phyloP scores from a whole-genome alignment of 2,797 vertebrate genomes.

The Hipposideros larvatus region DNA sequence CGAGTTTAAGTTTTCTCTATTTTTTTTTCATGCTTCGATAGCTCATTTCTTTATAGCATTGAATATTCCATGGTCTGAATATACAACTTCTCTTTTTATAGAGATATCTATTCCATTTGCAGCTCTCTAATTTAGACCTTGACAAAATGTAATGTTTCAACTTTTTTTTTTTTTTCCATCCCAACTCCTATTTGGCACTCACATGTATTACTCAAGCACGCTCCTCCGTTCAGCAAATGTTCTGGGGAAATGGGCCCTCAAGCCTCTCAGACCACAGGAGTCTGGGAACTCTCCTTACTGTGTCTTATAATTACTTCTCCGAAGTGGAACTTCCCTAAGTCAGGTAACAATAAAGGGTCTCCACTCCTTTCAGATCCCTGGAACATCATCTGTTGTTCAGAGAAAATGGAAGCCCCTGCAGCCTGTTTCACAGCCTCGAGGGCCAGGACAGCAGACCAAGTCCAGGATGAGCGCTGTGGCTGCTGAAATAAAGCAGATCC shows the following conservation, averaged over 20 bases:
- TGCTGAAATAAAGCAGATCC: constrained; percentile 97
- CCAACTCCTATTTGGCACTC: background rate
- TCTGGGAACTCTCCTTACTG: background rate
- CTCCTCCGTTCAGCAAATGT: background rate
- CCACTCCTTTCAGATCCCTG: constrained; percentile 93
- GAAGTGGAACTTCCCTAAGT: constrained; percentile 32
- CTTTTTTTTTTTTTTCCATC: background rate
- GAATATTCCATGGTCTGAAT: constrained; percentile 16
- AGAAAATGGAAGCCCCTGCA: constrained; percentile 94
- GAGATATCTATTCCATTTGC: background rate
- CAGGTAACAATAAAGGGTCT: constrained; percentile 45
- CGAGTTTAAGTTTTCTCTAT: background rate
- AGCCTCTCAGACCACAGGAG: no score
- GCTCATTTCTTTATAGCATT: background rate
- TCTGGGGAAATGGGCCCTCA: background rate
- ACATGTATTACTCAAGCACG: background rate
- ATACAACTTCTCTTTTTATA: background rate
- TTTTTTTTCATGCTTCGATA: background rate
- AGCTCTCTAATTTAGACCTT: background rate
- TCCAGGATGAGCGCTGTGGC: constrained; percentile 92
- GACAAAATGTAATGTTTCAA: constrained; percentile 2
- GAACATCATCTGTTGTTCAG: constrained; percentile 95
- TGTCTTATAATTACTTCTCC: constrained; percentile 13
- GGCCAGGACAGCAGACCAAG: constrained; percentile 89
- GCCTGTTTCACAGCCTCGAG: constrained; percentile 87